Base-by-base conservation (phyloP, 64 coral and sea anemone species). In the Catalaphyllia jardinei region DNA sequence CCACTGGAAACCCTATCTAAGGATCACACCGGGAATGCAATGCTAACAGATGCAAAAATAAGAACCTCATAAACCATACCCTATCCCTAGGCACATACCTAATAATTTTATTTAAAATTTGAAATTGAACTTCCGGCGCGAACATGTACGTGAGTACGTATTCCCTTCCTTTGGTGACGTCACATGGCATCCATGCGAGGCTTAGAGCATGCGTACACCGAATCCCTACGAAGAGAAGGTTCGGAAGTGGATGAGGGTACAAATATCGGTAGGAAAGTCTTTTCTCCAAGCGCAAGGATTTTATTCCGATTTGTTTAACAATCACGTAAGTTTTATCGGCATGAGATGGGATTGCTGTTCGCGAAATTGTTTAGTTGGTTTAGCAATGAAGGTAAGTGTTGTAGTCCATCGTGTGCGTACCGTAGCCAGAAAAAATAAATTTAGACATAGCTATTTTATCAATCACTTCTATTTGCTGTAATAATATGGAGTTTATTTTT, bases 291-390 rank as follows among this genome's bases (percentile, higher is more conserved):
- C 39, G 22, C 62, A 49, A 49, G 38, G 62, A 52, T 71, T 64
- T 69, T 65, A 39, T 27, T 5, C 24, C 38, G 81, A 71, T 85
- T 71, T 71, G 27, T 11, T 71, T 71, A 71, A 50, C 64, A 71
- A 46, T 62, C 39, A 93, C 29, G 46, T 46, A 75, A 64, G 42
- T 77, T 93, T 82, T 42, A 93, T 77, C 81, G 95, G 84, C 77
- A 76, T 87, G 95, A 93, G 79, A 96, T 96, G 95, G 95, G 95
- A 62, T 62, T 93, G 63, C 74, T 96, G 57, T 96, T 96, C 80
- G 74, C 95, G 19, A 93, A 96, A 88, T 61, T 96, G 13, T 96
- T 96, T 61, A 93, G 95, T 60, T 92, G 92, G 92, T 96, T 96
- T 73, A 93, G 91, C 19, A 96, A 96, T 86, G 95, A 93, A 90